Percentiles rank a stretch among this genome's conserved stretches.
These are phyloP conservation scores for Portunus trituberculatus DNA, from an alignment of 1,140 invertebrate species.

Conservation along the genomic window DNA sequence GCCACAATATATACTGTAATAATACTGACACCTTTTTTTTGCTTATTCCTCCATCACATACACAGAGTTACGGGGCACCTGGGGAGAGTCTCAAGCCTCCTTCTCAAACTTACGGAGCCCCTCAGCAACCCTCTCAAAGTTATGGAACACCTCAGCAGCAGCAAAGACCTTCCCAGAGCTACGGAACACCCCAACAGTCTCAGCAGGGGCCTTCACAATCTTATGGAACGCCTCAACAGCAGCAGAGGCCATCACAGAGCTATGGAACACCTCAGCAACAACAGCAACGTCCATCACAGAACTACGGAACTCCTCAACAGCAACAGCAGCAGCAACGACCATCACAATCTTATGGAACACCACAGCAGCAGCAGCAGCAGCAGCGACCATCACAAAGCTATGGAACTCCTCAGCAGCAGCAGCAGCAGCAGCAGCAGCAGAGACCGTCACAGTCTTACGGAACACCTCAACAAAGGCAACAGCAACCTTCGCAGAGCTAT, in stretches of 20 bases:
- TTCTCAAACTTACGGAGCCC: conserved; percentile 30
- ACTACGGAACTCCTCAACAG: conserved; percentile 50
- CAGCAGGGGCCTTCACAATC: conserved; percentile 15
- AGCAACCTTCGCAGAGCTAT: conserved; percentile 45
- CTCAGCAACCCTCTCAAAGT: conserved; percentile 38
- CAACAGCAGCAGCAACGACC: conserved; percentile 25
- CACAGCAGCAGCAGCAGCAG: conserved; percentile 60
- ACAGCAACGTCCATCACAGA: conserved; percentile 40
- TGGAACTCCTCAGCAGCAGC: conserved; percentile 43
- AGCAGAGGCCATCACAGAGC: conserved; percentile 50
- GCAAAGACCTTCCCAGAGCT: conserved; percentile 43
- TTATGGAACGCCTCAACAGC: conserved; percentile 36
- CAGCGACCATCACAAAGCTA: conserved; percentile 53
- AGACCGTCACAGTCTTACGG: conserved; percentile 49
- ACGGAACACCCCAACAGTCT: conserved; percentile 42
- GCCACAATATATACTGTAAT: too few relatives aligned
- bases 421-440: conserved; percentile 43
- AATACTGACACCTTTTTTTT: too few relatives aligned
- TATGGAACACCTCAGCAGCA: conserved; percentile 58
- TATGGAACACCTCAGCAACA: conserved; percentile 56
- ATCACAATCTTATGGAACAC: conserved; percentile 54
- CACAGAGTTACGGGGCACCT: conserved; percentile 10
- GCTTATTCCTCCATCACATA: background rate
- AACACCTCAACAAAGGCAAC: conserved; percentile 36
- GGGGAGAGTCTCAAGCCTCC: background rate